These are phyloP conservation scores for Drosophila mimetica DNA, from an alignment of 2,888 invertebrate species.

Conservation along the genomic window DNA sequence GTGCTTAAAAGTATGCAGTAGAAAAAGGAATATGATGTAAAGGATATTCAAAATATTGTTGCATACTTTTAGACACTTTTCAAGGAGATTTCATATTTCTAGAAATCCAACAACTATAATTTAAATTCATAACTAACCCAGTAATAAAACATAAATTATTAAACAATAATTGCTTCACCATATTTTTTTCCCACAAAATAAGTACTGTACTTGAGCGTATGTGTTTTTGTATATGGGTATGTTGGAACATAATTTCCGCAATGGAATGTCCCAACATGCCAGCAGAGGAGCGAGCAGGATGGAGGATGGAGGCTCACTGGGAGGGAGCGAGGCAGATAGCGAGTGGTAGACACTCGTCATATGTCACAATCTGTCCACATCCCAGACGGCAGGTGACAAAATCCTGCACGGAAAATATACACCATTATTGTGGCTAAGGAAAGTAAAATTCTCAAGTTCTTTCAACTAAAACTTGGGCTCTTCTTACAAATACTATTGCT, in stretches of 20 bases:
- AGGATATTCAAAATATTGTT: too few relatives aligned
- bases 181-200: background rate
- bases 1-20: too few relatives aligned
- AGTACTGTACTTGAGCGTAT: conserved; percentile 16
- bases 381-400: conserved; percentile 33
- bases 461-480: too few relatives aligned
- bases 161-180: background rate
- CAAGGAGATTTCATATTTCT: too few relatives aligned
- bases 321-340: conserved; percentile 1
- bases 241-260: conserved; percentile 68
- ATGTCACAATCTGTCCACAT: conserved; percentile 48
- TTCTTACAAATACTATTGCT: too few relatives aligned
- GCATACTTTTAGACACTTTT: background rate
- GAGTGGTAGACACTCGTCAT: conserved; percentile 41
- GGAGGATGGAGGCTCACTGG: too few relatives aligned
- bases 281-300: conserved; percentile 1
- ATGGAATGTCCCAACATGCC: conserved; percentile 58
- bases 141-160: too few relatives aligned
- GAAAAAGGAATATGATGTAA: too few relatives aligned
- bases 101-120: too few relatives aligned
- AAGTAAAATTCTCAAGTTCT: too few relatives aligned
- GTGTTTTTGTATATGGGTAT: conserved; percentile 26
- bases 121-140: too few relatives aligned
- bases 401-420: conserved; percentile 7
- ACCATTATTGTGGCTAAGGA: background rate